Percentiles rank a stretch among this genome's conserved stretches.
These are phyloP conservation scores for Coptotermes formosanus DNA, from an alignment of 1,140 invertebrate genomes.

Conservation along the genomic window DNA sequence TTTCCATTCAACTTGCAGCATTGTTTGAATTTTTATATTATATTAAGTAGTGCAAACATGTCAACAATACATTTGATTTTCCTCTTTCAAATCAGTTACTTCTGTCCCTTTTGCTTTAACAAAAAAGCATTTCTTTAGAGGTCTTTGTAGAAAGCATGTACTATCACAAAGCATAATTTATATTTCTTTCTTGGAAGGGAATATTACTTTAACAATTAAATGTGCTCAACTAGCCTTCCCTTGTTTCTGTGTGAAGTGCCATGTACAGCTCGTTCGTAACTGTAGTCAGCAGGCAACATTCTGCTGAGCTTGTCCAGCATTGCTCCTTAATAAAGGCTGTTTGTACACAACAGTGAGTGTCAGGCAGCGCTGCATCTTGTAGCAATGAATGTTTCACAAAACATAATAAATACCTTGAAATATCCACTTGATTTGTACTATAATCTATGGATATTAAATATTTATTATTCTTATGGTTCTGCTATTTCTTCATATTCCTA, in stretches of 20 bases:
- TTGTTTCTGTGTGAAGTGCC: not conserved
- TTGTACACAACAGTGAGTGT: not conserved
- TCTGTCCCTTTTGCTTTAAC: not conserved
- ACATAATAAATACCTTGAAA: not conserved
- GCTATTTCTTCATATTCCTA: not conserved
- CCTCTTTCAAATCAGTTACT: not conserved
- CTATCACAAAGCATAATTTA: not conserved
- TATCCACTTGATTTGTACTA: not conserved
- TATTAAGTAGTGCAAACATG: not conserved
- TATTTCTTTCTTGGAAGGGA: not conserved
- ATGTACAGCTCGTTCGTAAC: not conserved
- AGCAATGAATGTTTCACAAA: not conserved
- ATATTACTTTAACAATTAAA: not conserved
- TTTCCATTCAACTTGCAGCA: not conserved
- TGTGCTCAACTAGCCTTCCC: not conserved
- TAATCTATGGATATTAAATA: not conserved
- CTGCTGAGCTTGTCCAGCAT: not conserved
- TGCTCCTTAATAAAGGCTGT: not conserved
- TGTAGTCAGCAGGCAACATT: not conserved
- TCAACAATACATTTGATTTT: constrained; percentile 11
- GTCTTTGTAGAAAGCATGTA: constrained; percentile 12
- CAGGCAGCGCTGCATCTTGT: not conserved
- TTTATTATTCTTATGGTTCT: not conserved
- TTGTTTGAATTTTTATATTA: constrained; percentile 1
- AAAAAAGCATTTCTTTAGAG: not conserved